These are phyloP conservation scores for Protaetia brevitarsis DNA, from an alignment of 1,140 invertebrate genomes.

Conservation along the genomic window DNA sequence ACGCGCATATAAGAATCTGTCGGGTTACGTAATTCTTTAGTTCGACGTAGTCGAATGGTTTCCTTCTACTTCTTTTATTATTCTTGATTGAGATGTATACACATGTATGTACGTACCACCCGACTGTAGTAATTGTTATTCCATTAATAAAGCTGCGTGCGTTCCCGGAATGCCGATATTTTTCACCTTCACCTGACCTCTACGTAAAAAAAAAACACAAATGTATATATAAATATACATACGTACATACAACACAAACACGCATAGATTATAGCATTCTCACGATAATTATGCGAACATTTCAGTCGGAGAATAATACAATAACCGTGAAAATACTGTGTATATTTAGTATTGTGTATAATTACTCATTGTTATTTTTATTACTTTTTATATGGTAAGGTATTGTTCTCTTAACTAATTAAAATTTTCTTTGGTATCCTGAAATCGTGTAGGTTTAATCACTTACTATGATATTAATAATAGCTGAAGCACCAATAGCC, in stretches of 20 bases:
- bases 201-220: background rate
- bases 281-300: background rate
- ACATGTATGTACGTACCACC: background rate
- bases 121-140: background rate
- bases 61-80: background rate
- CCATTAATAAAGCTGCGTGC: background rate
- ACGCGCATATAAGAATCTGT: background rate
- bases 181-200: constrained; percentile 4
- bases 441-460: background rate
- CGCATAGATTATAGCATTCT: constrained; percentile 5
- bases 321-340: background rate
- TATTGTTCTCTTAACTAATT: constrained; percentile 7
- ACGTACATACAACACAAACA: too few relatives aligned
- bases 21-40: background rate
- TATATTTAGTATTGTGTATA: background rate
- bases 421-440: background rate
- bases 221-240: too few relatives aligned
- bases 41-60: background rate
- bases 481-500: too few relatives aligned
- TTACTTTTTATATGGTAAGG: background rate
- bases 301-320: background rate
- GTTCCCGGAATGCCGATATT: constrained; percentile 4
- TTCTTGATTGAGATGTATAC: background rate
- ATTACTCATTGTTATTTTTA: constrained; percentile 11
- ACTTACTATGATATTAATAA: background rate